A percentile compares a stretch with the other conserved stretches of the same genome.
phyloP scores from a whole-genome alignment of 1,140 invertebrate species.

The Ostrea edulis region DNA sequence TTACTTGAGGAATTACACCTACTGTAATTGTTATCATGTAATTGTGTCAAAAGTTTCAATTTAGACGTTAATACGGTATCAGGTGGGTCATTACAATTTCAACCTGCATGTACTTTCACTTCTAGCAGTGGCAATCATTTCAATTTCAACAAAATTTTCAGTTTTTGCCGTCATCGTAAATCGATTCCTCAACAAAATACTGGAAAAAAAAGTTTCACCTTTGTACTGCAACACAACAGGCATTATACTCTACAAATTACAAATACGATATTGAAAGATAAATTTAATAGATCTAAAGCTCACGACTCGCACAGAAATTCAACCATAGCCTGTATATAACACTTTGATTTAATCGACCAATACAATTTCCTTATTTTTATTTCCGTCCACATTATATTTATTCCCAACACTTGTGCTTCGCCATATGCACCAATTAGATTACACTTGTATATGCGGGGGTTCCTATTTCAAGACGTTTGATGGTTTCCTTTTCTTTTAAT shows the following conservation, averaged over 20 bases:
- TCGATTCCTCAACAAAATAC: no score
- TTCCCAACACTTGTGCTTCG: not conserved
- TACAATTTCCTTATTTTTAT: constrained; percentile 1
- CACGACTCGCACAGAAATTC: no score
- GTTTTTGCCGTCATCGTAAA: no score
- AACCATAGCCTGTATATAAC: not conserved
- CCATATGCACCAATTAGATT: not conserved
- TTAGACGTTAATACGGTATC: no score
- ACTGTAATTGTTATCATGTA: not conserved
- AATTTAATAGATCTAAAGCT: no score
- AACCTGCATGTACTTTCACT: no score
- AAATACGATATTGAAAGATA: not conserved
- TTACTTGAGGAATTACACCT: not conserved
- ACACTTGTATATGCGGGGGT: not conserved
- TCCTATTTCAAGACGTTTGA: not conserved
- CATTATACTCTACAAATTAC: not conserved
- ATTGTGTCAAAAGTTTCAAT: not conserved
- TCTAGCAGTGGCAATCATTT: no score
- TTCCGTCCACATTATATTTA: not conserved
- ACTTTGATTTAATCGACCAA: not conserved
- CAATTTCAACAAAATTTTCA: no score
- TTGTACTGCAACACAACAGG: no score
- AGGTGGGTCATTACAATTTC: no score
- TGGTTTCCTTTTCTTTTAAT: not conserved
- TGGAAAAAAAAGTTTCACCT: no score